Evolutionary conservation across 2,797 vertebrate genomes (phyloP), one percentile per base, ranked within the genome.

Genomic region (Loriculus beryllinus): DNA sequence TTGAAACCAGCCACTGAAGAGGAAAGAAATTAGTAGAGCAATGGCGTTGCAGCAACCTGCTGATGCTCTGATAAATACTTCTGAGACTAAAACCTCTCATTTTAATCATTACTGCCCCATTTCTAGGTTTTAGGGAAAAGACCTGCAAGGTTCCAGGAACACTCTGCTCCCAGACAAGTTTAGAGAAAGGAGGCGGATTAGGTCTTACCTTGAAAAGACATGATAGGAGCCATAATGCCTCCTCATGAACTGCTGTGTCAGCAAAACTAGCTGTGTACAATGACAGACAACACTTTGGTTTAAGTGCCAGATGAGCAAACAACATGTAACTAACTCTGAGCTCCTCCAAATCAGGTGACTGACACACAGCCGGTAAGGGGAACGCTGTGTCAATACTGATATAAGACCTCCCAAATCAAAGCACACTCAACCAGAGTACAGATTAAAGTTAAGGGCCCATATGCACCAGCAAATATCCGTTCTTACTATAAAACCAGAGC

Each of bases 371-470:
- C 3, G 0, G 29, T 2, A 12, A 62, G 14, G 7, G n/a, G 10
- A 76, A 80, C 0, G 17, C n/a, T 4, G 31, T 2, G 19, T n/a
- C 51, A 54, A 42, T 12, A 9, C 4, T 0, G 1, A 12, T 0
- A 28, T 18, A 19, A 37, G 15, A 43, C 8, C 31, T 48, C 65
- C 29, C 26, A 1, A 4, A 31, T 29, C 0, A 33, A 56, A 71
- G 19, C 10, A 23, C 19, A 1, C 42, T 26, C 23, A 47, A 48
- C 43, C 22, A 4, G 6, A 42, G 16, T 0, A 13, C 12, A 15
- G 17, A 5, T n/a, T 0, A 20, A 64, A 79, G n/a, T 19, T 20
- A 31, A 31, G 19, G 42, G 1, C n/a, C 10, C 49, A 10, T 0
- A 40, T 9, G 19, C 19, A 12, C 54, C 7, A 8, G 6, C 8